Percentiles rank a stretch among this genome's conserved stretches.
These are phyloP conservation scores for Torymus texanus DNA, from an alignment of 2,888 invertebrate genomes.

Conservation along the genomic window DNA sequence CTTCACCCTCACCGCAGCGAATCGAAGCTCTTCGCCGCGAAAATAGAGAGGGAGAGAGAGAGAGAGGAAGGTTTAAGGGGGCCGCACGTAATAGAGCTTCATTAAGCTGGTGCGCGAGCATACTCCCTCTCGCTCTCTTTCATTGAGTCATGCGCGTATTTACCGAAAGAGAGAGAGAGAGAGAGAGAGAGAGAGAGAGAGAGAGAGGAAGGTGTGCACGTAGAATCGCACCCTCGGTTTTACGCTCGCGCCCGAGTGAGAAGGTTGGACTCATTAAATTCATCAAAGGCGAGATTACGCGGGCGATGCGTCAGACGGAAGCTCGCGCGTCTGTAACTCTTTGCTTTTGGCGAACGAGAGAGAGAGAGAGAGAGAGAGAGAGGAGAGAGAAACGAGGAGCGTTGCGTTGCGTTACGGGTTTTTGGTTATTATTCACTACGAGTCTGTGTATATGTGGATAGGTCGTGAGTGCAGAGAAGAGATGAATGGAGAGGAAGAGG, in stretches of 20 bases:
- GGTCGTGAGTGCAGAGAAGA: no score
- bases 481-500: no score
- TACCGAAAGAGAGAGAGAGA: slow-evolving; percentile 9
- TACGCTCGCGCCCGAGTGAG: not conserved
- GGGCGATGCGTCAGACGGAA: slow-evolving; percentile 46
- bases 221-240: not conserved
- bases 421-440: no score
- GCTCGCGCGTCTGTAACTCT: no score
- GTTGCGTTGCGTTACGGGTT: no score
- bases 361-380: no score
- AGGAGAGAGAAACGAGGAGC: no score
- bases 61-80: not conserved
- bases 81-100: slow-evolving; percentile 16
- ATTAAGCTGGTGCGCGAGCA: slow-evolving; percentile 22
- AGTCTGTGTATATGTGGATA: no score
- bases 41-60: slow-evolving; percentile 3
- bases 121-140: not conserved
- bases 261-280: slow-evolving; percentile 55
- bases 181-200: no score
- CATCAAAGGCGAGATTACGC: slow-evolving; percentile 53
- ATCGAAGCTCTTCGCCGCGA: no score
- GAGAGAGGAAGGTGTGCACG: not conserved
- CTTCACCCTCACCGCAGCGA: no score
- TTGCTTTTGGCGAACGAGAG: no score
- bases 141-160: slow-evolving; percentile 45